These are phyloP conservation scores for Percopsis transmontana DNA, from an alignment of 2,113 vertebrate genomes.

Conservation along the genomic window DNA sequence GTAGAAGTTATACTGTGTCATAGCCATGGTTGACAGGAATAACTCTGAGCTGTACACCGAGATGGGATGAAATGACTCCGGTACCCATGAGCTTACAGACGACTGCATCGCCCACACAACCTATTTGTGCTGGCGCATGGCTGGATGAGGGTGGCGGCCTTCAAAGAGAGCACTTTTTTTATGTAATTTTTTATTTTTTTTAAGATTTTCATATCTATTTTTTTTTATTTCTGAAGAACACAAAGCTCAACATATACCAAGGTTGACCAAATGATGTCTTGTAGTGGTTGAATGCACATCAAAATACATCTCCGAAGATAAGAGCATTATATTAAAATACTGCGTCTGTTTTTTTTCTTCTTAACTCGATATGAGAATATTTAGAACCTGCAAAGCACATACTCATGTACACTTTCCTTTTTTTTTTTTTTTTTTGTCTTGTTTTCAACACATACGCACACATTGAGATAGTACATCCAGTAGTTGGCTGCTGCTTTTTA, in stretches of 20 bases:
- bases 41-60: constrained; percentile 56
- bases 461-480: constrained; percentile 60
- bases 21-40: constrained; percentile 53
- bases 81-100: too few species aligned
- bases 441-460: constrained; percentile 23
- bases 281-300: constrained; percentile 76
- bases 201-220: constrained; percentile 10
- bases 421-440: constrained; percentile 26
- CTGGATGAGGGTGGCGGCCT: constrained; percentile 46
- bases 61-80: too few species aligned
- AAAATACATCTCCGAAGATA: constrained; percentile 78
- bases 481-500: constrained; percentile 49
- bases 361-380: constrained; percentile 65
- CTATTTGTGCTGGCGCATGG: constrained; percentile 29
- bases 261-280: constrained; percentile 63
- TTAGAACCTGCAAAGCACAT: constrained; percentile 73
- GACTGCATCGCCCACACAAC: too few species aligned
- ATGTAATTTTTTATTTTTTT: constrained; percentile 1
- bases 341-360: constrained; percentile 46
- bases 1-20: constrained; percentile 44
- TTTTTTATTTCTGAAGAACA: constrained; percentile 53
- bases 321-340: constrained; percentile 80
- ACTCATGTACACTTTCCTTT: constrained; percentile 65
- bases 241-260: constrained; percentile 67
- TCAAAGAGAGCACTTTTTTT: constrained; percentile 33